These are phyloP conservation scores for Capra hircus DNA, from an alignment of 2,113 vertebrate species.

Conservation along the genomic window DNA sequence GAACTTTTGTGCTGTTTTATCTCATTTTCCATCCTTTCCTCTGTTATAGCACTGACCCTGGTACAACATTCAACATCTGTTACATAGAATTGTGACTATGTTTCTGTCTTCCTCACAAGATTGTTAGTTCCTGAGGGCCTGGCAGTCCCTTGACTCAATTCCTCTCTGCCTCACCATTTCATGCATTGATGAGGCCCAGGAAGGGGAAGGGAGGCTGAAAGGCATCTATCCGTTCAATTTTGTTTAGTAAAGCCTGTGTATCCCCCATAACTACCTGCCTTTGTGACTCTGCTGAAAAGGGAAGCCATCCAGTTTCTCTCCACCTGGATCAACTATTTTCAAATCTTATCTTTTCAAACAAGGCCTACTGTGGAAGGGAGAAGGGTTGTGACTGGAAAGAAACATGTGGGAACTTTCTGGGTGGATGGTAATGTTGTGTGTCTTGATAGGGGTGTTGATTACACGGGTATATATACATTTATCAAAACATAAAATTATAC, in stretches of 20 bases:
- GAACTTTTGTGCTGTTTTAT: background rate
- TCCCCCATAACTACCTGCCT: background rate
- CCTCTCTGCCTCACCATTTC: background rate
- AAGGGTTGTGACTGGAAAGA: background rate
- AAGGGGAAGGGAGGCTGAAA: background rate
- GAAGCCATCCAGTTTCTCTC: background rate
- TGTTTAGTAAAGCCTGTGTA: background rate
- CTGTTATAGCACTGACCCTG: background rate
- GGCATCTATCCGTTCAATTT: background rate
- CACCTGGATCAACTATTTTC: background rate
- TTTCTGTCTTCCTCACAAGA: background rate
- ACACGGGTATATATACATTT: background rate
- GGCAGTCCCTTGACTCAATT: background rate
- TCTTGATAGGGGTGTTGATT: background rate
- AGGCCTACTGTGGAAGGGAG: background rate
- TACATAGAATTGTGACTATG: background rate
- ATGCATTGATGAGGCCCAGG: background rate
- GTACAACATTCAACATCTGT: background rate
- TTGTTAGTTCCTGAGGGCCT: background rate
- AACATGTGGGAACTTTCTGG: background rate
- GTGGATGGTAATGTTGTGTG: background rate
- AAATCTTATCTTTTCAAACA: conserved; percentile 20
- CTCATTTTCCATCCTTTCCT: background rate
- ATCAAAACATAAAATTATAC: conserved; percentile 6
- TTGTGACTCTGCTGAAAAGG: background rate